Conservation (phyloP, 2,113 vertebrate species). For the Megaceryle maxima region DNA sequence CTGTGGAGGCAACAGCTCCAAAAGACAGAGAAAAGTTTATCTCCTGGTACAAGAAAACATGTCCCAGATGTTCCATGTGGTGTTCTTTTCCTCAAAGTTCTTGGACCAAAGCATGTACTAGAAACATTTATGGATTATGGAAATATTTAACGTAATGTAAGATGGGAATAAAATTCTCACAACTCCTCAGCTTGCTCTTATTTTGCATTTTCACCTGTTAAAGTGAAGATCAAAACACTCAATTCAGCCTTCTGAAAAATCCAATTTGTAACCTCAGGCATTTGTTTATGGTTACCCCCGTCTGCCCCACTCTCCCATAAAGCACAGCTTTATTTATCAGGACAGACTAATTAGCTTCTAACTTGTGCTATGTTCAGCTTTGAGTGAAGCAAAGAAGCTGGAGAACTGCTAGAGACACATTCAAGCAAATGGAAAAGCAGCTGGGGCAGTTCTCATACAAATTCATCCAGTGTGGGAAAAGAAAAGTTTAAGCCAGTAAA, state of each 20-base stretch:
- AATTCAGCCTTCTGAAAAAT: not conserved
- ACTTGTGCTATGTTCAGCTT: constrained; percentile 1
- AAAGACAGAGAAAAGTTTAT: not conserved
- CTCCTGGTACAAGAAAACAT: not conserved
- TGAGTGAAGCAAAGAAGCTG: constrained; percentile 40
- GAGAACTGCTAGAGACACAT: constrained; percentile 50
- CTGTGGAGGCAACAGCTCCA: not conserved
- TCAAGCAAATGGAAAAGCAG: constrained; percentile 58
- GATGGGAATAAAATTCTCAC: accelerated
- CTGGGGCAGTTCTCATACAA: constrained; percentile 55
- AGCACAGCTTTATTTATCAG: constrained; percentile 6
- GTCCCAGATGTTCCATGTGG: not conserved
- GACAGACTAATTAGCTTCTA: constrained; percentile 14
- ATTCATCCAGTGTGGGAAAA: constrained; percentile 70
- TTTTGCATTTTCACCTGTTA: constrained; percentile 5
- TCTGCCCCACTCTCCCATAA: not conserved
- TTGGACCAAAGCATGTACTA: not conserved
- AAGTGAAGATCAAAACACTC: not conserved
- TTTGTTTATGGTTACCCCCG: not conserved
- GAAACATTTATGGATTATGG: not conserved
- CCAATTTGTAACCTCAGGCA: not conserved
- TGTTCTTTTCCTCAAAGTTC: not conserved
- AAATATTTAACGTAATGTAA: not conserved
- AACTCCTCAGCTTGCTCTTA: not conserved
- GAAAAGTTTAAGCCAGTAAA: constrained; percentile 60